Conservation (phyloP, 2,888 invertebrate genomes). For the Lithophane socia region DNA sequence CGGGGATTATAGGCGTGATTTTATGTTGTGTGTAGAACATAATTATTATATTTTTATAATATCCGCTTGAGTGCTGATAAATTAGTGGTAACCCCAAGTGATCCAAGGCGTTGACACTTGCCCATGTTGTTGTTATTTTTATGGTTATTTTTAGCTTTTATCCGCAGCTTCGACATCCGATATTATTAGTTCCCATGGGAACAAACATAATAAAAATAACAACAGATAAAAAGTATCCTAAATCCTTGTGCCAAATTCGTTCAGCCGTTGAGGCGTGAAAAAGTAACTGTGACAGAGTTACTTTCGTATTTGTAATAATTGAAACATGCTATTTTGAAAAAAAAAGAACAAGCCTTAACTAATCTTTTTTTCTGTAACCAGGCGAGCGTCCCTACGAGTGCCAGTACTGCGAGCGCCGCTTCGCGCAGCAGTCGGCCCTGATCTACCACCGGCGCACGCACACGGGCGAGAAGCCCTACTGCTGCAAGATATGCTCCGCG, state of each 20-base stretch:
- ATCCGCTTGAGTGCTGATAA: neutral
- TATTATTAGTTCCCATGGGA: neutral
- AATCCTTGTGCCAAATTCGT: neutral
- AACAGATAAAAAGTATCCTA: too few species aligned
- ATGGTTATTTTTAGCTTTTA: neutral
- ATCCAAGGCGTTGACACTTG: neutral
- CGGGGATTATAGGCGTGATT: neutral
- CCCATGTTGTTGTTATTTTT: neutral
- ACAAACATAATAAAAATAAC: neutral
- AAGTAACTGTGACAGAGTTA: too few species aligned
- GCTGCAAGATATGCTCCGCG: slow-evolving; percentile 85
- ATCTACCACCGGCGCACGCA: slow-evolving; percentile 89
- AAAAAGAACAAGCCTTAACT: neutral
- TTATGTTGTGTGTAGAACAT: neutral
- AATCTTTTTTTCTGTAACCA: slow-evolving; percentile 49
- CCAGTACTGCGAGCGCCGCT: slow-evolving; percentile 85
- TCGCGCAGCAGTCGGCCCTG: slow-evolving; percentile 88
- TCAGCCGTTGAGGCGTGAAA: neutral
- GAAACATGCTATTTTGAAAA: too few species aligned
- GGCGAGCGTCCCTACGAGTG: slow-evolving; percentile 89
- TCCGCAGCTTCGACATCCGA: neutral
- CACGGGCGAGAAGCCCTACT: slow-evolving; percentile 89
- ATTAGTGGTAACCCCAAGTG: neutral
- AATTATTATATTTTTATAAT: too few species aligned
- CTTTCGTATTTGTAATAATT: too few species aligned